These are phyloP conservation scores for Sweltsa coloradensis DNA, from an alignment of 1,140 invertebrate genomes.

Conservation along the genomic window DNA sequence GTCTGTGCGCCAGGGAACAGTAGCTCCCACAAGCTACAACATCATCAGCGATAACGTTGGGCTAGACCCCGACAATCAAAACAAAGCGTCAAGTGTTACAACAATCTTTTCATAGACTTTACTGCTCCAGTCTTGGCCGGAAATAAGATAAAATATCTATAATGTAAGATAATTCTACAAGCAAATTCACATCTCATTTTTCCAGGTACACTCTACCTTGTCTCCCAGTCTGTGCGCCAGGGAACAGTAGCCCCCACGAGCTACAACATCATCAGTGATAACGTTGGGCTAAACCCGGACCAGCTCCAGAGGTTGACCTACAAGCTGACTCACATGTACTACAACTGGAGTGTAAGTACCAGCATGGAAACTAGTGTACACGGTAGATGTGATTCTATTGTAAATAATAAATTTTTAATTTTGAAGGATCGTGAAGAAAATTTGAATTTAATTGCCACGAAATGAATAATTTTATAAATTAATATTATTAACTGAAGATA, in stretches of 20 bases:
- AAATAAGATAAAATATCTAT: too few relatives aligned
- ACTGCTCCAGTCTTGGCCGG: too few relatives aligned
- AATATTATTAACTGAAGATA: too few relatives aligned
- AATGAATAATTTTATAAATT: too few relatives aligned
- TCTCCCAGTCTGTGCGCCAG: conserved; percentile 61
- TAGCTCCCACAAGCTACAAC: conserved; percentile 69
- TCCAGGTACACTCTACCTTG: conserved; percentile 66
- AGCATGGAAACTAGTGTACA: too few relatives aligned
- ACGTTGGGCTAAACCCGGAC: conserved; percentile 43
- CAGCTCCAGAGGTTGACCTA: conserved; percentile 61
- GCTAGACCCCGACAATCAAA: conserved; percentile 46
- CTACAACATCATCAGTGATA: conserved; percentile 65
- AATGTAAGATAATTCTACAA: too few relatives aligned
- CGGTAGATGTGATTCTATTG: too few relatives aligned
- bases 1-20: conserved; percentile 61
- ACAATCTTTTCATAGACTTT: too few relatives aligned
- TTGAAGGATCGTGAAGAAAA: too few relatives aligned
- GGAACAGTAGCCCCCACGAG: conserved; percentile 72
- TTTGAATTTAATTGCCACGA: too few relatives aligned
- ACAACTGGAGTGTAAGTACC: conserved; percentile 48
- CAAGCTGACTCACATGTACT: conserved; percentile 74
- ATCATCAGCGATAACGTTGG: conserved; percentile 52
- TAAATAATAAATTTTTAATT: neutral
- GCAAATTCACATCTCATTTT: too few relatives aligned
- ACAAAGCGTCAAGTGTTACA: too few relatives aligned